A percentile compares a stretch with the other conserved stretches of the same genome.
Evolutionary conservation across 2,113 vertebrate genomes (phyloP).

Genomic region (Chrysochloris asiatica): DNA sequence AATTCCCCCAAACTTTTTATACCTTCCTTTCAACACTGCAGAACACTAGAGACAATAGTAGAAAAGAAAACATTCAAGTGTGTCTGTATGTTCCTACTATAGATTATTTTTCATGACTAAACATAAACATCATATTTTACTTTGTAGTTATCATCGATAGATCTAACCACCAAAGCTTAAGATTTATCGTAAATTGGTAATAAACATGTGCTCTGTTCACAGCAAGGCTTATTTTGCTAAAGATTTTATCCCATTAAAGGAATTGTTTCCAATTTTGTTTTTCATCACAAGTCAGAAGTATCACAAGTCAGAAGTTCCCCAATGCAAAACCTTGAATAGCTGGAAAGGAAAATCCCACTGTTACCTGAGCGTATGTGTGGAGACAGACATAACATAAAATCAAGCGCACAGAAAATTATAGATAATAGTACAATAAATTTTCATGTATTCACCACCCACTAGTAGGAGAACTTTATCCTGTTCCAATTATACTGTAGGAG

Average conservation of each 20-base stretch:
- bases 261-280: neutral
- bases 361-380: neutral
- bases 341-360: neutral
- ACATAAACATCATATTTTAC: neutral
- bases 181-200: neutral
- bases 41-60: neutral
- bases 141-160: neutral
- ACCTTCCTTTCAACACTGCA: neutral
- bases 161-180: neutral
- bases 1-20: neutral
- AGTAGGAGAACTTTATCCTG: neutral
- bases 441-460: neutral
- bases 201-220: conserved; percentile 8
- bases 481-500: neutral
- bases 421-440: neutral
- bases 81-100: neutral
- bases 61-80: neutral
- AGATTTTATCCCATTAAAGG: neutral
- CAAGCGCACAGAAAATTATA: neutral
- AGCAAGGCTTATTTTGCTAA: conserved; percentile 16
- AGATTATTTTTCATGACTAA: neutral
- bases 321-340: neutral
- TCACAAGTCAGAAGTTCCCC: neutral
- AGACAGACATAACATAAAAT: conserved; percentile 19
- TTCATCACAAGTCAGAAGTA: neutral